These are phyloP conservation scores for Malacosoma neustria DNA, from an alignment of 2,888 invertebrate species.

Conservation along the genomic window DNA sequence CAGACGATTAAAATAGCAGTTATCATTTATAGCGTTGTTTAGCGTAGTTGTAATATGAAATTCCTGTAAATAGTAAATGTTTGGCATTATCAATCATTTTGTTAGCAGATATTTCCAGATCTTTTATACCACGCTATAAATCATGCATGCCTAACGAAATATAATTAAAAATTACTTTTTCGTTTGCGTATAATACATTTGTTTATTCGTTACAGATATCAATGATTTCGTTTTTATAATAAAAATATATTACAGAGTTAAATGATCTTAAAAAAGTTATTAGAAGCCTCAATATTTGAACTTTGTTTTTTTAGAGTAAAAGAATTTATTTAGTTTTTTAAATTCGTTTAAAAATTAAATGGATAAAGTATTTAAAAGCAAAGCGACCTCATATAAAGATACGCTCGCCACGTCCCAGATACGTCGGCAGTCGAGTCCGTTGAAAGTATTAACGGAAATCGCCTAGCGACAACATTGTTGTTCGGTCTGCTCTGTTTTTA, in stretches of 20 bases:
- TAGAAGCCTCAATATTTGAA: too few relatives aligned
- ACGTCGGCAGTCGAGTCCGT: slow-evolving; percentile 43
- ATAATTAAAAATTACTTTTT: too few relatives aligned
- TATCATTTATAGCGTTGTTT: too few relatives aligned
- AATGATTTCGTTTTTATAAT: too few relatives aligned
- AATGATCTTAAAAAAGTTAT: too few relatives aligned
- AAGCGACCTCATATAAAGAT: slow-evolving; percentile 23
- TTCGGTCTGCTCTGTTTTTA: slow-evolving; percentile 37
- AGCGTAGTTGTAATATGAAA: not conserved
- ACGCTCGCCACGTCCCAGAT: slow-evolving; percentile 52
- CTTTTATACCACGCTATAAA: slow-evolving; percentile 13
- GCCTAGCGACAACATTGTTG: slow-evolving; percentile 66
- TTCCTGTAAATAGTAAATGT: slow-evolving; percentile 2
- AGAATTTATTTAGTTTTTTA: not conserved
- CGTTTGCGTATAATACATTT: too few relatives aligned
- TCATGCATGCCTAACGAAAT: slow-evolving; percentile 10
- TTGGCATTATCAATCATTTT: slow-evolving; percentile 11
- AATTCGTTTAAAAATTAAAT: too few relatives aligned
- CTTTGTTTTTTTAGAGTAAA: too few relatives aligned
- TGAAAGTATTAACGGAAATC: slow-evolving; percentile 62
- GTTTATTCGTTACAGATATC: too few relatives aligned
- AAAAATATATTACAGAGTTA: too few relatives aligned
- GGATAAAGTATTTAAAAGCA: slow-evolving; percentile 4
- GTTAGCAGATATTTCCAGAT: slow-evolving; percentile 9
- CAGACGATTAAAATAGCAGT: too few relatives aligned